Percentiles rank a stretch among this genome's conserved stretches.
These are phyloP conservation scores for Leucophenga maculata DNA, from an alignment of 2,888 invertebrate genomes.

Conservation along the genomic window DNA sequence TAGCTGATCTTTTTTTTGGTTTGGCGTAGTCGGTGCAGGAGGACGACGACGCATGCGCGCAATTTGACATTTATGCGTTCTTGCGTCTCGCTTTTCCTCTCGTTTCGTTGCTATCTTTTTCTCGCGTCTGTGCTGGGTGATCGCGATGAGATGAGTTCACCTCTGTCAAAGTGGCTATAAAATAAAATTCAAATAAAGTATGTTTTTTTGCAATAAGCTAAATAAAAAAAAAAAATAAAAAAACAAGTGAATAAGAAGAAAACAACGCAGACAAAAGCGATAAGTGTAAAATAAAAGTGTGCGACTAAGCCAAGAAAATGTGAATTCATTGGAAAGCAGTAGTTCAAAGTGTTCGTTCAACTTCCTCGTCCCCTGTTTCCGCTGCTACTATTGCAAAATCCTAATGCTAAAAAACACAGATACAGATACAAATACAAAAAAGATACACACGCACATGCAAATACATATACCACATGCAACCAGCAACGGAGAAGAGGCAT, in stretches of 20 bases:
- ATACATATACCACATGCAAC: not conserved
- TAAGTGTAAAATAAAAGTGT: slow-evolving; percentile 4
- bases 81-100: not conserved
- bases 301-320: slow-evolving; percentile 1
- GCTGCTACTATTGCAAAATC: not conserved
- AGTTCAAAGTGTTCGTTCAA: not conserved
- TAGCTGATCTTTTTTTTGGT: not conserved
- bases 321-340: slow-evolving; percentile 14
- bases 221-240: slow-evolving; percentile 37
- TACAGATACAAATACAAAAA: not conserved
- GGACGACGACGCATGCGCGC: not conserved
- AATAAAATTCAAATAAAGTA: slow-evolving; percentile 8
- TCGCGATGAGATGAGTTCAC: slow-evolving; percentile 33
- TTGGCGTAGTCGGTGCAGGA: too few species aligned
- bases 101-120: slow-evolving; percentile 9
- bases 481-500: too few species aligned
- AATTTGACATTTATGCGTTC: slow-evolving; percentile 22
- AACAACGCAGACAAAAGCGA: slow-evolving; percentile 45
- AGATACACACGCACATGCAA: not conserved
- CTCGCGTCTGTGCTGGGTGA: slow-evolving; percentile 12
- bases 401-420: not conserved
- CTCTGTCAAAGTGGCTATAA: slow-evolving; percentile 42
- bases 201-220: not conserved
- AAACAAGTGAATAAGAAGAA: too few species aligned
- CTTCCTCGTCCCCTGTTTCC: not conserved